phyloP scores from a whole-genome alignment of 2,797 vertebrate species.

The Coendou prehensilis region DNA sequence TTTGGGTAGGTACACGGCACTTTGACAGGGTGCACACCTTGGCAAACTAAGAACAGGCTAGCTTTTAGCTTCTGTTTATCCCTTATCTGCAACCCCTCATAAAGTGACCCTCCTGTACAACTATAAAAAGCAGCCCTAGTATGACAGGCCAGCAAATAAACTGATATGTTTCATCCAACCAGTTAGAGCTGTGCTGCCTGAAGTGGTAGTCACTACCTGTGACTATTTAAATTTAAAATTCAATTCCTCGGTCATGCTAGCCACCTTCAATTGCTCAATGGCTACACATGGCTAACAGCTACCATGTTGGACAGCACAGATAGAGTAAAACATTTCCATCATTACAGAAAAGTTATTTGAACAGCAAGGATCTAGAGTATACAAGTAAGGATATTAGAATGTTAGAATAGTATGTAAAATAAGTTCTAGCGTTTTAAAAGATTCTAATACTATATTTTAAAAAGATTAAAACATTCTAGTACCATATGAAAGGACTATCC shows the following conservation, averaged over 20 bases:
- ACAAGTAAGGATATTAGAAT: background rate
- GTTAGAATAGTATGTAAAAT: background rate
- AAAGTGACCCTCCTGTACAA: slow-evolving; percentile 18
- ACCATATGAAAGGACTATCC: background rate
- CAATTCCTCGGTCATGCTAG: background rate
- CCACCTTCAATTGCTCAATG: slow-evolving; percentile 1
- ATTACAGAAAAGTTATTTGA: slow-evolving; percentile 16
- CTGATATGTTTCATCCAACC: background rate
- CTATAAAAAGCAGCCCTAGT: background rate
- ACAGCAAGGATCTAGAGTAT: background rate
- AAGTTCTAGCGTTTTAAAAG: background rate
- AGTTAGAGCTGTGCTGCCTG: background rate
- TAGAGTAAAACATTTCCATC: slow-evolving; percentile 18
- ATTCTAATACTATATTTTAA: background rate
- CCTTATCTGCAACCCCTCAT: background rate
- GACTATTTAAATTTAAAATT: slow-evolving; percentile 55
- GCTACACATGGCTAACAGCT: background rate
- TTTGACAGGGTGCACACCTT: background rate
- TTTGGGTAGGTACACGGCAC: background rate
- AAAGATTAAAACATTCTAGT: background rate
- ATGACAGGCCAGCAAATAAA: background rate
- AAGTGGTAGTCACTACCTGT: background rate
- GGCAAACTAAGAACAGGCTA: background rate
- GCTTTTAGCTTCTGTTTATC: background rate
- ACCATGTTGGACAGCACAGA: background rate